A percentile compares a stretch with the other conserved stretches of the same genome.
phyloP scores from a whole-genome alignment of 2,888 invertebrate species.

The Parnassius glacialis region DNA sequence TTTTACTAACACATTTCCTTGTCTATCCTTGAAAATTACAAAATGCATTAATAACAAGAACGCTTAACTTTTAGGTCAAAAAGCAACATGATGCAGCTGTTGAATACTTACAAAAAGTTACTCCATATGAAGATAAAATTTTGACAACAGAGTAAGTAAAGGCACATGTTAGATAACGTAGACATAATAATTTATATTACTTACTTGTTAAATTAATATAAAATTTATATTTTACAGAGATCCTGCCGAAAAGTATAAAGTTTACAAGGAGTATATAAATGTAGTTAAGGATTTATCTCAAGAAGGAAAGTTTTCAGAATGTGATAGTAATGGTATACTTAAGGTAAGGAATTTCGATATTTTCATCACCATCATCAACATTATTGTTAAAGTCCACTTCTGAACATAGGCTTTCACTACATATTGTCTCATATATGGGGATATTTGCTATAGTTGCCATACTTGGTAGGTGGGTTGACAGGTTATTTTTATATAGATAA shows the following conservation, averaged over 20 bases:
- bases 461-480: too few species aligned
- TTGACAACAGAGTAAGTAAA: constrained; percentile 63
- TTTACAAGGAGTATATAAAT: constrained; percentile 68
- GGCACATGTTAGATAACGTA: neutral
- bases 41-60: too few species aligned
- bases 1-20: neutral
- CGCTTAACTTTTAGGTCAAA: constrained; percentile 53
- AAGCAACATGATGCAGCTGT: constrained; percentile 61
- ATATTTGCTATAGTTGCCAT: too few species aligned
- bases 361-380: too few species aligned
- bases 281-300: constrained; percentile 55
- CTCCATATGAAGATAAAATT: constrained; percentile 67
- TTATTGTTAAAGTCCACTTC: too few species aligned
- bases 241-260: constrained; percentile 56
- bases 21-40: neutral
- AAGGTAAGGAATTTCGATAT: constrained; percentile 44
- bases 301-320: constrained; percentile 57
- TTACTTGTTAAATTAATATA: neutral
- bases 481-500: too few species aligned
- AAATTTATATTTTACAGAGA: constrained; percentile 43
- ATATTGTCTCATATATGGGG: too few species aligned
- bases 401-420: too few species aligned
- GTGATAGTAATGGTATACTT: constrained; percentile 63
- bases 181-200: neutral
- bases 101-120: constrained; percentile 63